phyloP scores from a whole-genome alignment of 2,113 vertebrate genomes.

The Cyprinus carpio region DNA sequence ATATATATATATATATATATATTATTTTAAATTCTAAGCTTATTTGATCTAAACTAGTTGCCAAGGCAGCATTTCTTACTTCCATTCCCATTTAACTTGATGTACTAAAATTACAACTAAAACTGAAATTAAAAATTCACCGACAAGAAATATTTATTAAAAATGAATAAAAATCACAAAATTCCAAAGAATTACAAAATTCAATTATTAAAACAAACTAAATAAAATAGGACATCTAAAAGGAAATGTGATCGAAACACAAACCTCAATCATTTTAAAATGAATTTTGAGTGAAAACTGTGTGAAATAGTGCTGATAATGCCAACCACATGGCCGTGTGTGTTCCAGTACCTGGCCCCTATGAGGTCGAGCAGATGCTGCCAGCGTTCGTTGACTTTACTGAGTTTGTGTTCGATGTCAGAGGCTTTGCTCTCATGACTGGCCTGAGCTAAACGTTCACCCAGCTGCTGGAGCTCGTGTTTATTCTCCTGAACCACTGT shows the following conservation, averaged over 20 bases:
- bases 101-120: not conserved
- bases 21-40: too few species aligned
- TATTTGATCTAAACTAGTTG: not conserved
- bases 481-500: constrained; percentile 85
- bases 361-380: constrained; percentile 95
- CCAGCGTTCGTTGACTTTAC: constrained; percentile 91
- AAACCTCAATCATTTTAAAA: not conserved
- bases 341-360: constrained; percentile 82
- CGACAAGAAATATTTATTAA: not conserved
- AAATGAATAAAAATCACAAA: not conserved
- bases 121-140: not conserved
- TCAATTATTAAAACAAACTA: not conserved
- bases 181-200: not conserved
- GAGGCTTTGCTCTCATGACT: constrained; percentile 90
- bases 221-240: not conserved
- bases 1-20: too few species aligned
- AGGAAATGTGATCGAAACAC: not conserved
- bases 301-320: not conserved
- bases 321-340: not conserved
- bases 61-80: not conserved
- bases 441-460: constrained; percentile 86
- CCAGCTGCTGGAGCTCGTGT: constrained; percentile 88
- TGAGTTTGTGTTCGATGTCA: constrained; percentile 92
- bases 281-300: not conserved
- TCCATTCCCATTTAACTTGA: not conserved